Conservation (phyloP, 2,888 invertebrate genomes). For the Marasmarcha lunaedactyla region DNA sequence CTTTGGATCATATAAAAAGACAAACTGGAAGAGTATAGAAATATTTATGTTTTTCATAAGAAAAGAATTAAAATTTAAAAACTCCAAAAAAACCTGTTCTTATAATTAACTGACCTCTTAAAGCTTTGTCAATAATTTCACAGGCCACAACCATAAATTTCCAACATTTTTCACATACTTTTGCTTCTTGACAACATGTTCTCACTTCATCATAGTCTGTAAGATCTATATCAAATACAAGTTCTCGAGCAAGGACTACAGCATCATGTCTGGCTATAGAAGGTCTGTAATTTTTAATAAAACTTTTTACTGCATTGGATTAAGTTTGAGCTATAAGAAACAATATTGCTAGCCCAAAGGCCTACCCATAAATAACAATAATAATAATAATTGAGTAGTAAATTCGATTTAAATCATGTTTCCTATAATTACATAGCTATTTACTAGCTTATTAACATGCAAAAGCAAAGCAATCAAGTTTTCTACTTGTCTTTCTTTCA, state of each 20-base stretch:
- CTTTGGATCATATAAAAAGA: too few relatives aligned
- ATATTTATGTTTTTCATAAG: too few relatives aligned
- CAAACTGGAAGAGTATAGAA: too few relatives aligned
- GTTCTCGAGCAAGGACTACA: conserved; percentile 80
- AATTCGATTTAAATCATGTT: too few relatives aligned
- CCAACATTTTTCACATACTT: conserved; percentile 96
- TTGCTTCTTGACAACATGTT: conserved; percentile 90
- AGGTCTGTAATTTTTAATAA: conserved; percentile 58
- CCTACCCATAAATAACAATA: too few relatives aligned
- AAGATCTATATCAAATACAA: conserved; percentile 99
- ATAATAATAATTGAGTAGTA: too few relatives aligned
- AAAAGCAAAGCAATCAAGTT: too few relatives aligned
- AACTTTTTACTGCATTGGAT: neutral
- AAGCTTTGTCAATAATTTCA: conserved; percentile 85
- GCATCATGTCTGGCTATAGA: conserved; percentile 67
- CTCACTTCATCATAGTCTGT: conserved; percentile 98
- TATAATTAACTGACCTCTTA: conserved; percentile 81
- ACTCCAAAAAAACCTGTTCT: too few relatives aligned
- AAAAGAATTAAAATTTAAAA: neutral
- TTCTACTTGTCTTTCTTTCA: too few relatives aligned
- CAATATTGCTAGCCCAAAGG: neutral
- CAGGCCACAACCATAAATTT: conserved; percentile 95
- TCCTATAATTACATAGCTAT: too few relatives aligned
- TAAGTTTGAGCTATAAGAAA: neutral
- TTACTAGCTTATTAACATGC: too few relatives aligned